These are phyloP conservation scores for Chaitophorus viminalis DNA, from an alignment of 2,888 invertebrate genomes.

Conservation along the genomic window DNA sequence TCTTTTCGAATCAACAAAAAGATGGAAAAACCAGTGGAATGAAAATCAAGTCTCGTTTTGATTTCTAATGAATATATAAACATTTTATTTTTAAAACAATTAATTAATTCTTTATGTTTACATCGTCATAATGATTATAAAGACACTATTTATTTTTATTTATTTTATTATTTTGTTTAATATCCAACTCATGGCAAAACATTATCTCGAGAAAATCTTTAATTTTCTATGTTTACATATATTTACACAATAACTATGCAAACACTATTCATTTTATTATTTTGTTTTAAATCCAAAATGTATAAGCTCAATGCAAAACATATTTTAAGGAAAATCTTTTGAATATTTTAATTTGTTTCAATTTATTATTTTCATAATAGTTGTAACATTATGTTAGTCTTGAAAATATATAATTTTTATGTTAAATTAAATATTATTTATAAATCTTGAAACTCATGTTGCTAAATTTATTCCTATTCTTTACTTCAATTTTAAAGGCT, in stretches of 20 bases:
- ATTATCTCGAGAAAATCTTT: too few relatives aligned
- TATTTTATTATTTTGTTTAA: too few relatives aligned
- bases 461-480: background rate
- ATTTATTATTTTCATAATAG: background rate
- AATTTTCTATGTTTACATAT: too few relatives aligned
- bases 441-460: background rate
- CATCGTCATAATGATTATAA: too few relatives aligned
- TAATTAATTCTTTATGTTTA: background rate
- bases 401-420: too few relatives aligned
- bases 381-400: background rate
- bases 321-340: background rate
- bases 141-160: too few relatives aligned
- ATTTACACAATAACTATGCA: too few relatives aligned
- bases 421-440: too few relatives aligned
- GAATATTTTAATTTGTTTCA: background rate
- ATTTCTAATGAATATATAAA: background rate
- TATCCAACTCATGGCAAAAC: too few relatives aligned
- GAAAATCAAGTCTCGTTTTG: background rate
- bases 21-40: background rate
- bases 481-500: background rate
- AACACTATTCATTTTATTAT: too few relatives aligned
- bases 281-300: too few relatives aligned
- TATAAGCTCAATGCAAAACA: background rate
- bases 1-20: slow-evolving; percentile 1
- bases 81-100: background rate